These are phyloP conservation scores for Hyles lineata DNA, from an alignment of 2,888 invertebrate genomes.

Conservation along the genomic window DNA sequence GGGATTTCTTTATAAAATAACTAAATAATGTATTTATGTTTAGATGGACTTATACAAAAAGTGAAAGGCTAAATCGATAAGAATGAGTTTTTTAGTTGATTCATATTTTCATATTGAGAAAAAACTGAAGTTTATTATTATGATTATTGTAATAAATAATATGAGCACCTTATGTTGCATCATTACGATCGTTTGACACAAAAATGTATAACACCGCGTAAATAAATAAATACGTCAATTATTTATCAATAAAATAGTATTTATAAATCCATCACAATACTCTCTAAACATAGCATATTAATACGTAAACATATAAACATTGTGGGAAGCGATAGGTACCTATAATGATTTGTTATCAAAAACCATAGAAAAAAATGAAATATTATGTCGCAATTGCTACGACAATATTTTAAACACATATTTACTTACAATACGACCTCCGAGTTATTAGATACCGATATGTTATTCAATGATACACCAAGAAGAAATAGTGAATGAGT, in stretches of 20 bases:
- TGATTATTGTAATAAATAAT: no score
- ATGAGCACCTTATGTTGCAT: no score
- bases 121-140: no score
- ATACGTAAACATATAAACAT: no score
- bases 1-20: conserved; percentile 2
- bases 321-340: no score
- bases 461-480: neutral
- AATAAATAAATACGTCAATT: no score
- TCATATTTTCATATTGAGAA: neutral
- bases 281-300: no score
- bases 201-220: no score
- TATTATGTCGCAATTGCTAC: neutral
- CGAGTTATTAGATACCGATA: neutral
- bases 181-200: no score
- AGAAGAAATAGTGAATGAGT: conserved; percentile 17
- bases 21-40: neutral
- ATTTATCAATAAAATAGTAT: no score
- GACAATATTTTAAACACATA: neutral
- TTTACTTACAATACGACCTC: neutral
- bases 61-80: neutral
- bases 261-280: no score
- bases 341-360: neutral
- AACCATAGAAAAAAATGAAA: neutral
- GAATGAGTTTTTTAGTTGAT: neutral
- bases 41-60: neutral